A percentile compares a stretch with the other conserved stretches of the same genome.
Conservation (phyloP, 35 echinoderm and acorn worm genomes). For the Apostichopus parvimensis region DNA sequence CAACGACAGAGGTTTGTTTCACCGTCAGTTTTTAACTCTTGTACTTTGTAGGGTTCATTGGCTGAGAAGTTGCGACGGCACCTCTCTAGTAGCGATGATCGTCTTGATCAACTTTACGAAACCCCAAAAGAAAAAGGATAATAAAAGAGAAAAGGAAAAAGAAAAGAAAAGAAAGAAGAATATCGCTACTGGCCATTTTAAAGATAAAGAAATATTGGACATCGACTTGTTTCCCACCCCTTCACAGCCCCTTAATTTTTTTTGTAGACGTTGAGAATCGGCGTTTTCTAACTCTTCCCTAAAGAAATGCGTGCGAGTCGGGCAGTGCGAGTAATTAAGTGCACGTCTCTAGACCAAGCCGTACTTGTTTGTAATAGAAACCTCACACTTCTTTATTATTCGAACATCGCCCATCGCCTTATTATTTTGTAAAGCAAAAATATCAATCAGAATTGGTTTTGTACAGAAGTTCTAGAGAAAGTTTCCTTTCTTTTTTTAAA, state of each 20-base stretch:
- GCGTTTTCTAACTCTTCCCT: not conserved
- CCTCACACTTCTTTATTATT: too few relatives aligned
- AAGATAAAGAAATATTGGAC: not conserved
- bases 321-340: not conserved
- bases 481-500: too few relatives aligned
- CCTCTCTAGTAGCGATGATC: not conserved
- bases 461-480: too few relatives aligned
- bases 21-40: not conserved
- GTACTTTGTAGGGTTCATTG: slow-evolving; percentile 38
- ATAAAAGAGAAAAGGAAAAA: too few relatives aligned
- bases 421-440: too few relatives aligned
- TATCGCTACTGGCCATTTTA: not conserved
- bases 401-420: too few relatives aligned
- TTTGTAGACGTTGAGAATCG: not conserved
- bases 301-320: not conserved
- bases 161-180: not conserved
- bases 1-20: not conserved
- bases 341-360: too few relatives aligned
- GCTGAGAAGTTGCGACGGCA: slow-evolving; percentile 3
- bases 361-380: too few relatives aligned
- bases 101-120: not conserved
- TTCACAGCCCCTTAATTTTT: slow-evolving; percentile 4
- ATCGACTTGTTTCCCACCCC: not conserved
- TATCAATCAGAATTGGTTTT: too few relatives aligned
- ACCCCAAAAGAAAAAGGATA: too few relatives aligned